phyloP scores from a whole-genome alignment of 2,888 invertebrate species.

The Apomyelois bistriatella region DNA sequence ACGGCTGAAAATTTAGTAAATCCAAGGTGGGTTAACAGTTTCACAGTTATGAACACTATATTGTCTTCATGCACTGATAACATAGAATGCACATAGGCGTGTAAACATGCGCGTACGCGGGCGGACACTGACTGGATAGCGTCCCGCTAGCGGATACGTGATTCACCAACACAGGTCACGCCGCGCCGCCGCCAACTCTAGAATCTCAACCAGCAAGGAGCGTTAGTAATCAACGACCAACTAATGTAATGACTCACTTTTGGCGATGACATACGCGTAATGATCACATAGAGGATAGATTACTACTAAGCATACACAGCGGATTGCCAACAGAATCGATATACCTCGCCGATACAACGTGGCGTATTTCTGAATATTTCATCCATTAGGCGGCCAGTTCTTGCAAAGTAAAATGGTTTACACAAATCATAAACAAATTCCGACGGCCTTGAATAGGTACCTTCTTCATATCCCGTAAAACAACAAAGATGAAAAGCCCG shows the following conservation, averaged over 20 bases:
- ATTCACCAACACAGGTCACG: constrained; percentile 56
- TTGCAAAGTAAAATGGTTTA: neutral
- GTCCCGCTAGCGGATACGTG: constrained; percentile 59
- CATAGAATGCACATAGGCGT: constrained; percentile 46
- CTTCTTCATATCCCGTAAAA: too few species aligned
- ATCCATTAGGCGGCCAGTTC: neutral
- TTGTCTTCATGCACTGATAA: constrained; percentile 64
- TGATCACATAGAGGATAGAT: constrained; percentile 24
- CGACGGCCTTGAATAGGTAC: neutral
- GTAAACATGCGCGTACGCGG: constrained; percentile 63
- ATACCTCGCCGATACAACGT: constrained; percentile 1
- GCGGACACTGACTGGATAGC: constrained; percentile 43
- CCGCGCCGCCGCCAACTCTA: constrained; percentile 40
- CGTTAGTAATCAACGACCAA: constrained; percentile 32
- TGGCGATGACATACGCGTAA: constrained; percentile 40
- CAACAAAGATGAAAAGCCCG: too few species aligned
- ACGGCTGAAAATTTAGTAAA: constrained; percentile 4
- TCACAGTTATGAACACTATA: constrained; percentile 47
- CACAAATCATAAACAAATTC: neutral
- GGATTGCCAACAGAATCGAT: neutral
- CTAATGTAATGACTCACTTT: constrained; percentile 44
- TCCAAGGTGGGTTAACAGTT: constrained; percentile 28
- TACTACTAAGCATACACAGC: neutral
- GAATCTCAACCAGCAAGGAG: constrained; percentile 34
- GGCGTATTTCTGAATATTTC: constrained; percentile 5